Base-by-base conservation (phyloP, 2,113 vertebrate species). In the Brachypteracias leptosomus region DNA sequence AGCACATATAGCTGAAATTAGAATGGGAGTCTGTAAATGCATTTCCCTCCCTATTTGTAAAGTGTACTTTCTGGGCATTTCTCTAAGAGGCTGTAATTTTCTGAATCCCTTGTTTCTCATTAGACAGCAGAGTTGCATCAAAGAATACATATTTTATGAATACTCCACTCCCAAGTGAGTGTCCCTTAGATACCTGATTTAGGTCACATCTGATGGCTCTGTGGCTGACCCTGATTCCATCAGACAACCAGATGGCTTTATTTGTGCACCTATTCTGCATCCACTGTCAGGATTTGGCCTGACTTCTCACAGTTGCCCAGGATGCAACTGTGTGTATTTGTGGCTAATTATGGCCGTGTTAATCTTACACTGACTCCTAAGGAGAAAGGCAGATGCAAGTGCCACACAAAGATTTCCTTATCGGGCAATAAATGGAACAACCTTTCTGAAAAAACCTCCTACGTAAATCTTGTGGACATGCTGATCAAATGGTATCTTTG, bases 161-260 rank as follows among this genome's bases (percentile, higher is more conserved):
- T 89, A 79, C 29, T 46, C 47, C 42, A 44, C 42, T 94, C 74
- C 76, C 57, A 67, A 73, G 33, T 66, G 72, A 93, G 10, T 73
- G 80, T 91, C 88, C 90, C 78, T 80, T 85, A 92, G 73, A 93
- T 65, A 84, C 49, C 58, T 94, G 91, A 95, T 94, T 55, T 96
- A 85, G 86, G 90, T 95, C 91, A 90, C 75, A 81, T 95, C 76
- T 87, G 83, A 94, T 89, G 72, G 71, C 51, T 96, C 70, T 90
- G 61, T 54, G 76, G 91, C 82, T 95, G 91, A 96, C 92, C 80
- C 82, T 96, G 94, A 96, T 96, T 93, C 63, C 90, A 63, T 94
- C 68, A 95, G 95, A 96, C 92, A 97, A 75, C 86, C 93, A 94
- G 90, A 93, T 95, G 92, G 89, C 94, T 94, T 96, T 96, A 85